phyloP scores from a whole-genome alignment of 2,888 invertebrate species.

The Synergus laeviventris region DNA sequence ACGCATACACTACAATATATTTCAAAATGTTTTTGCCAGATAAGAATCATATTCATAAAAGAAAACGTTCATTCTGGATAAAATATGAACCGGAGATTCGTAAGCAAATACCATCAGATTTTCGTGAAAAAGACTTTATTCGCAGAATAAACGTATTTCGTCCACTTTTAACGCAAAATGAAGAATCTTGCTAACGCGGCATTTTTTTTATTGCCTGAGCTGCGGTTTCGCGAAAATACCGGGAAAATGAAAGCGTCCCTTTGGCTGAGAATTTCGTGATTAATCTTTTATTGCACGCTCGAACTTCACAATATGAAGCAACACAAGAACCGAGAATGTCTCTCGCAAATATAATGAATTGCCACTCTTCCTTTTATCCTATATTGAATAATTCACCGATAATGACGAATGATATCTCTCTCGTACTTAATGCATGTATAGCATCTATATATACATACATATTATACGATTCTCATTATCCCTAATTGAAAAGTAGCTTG shows the following conservation, averaged over 20 bases:
- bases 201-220: conserved; percentile 17
- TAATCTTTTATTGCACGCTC: conserved; percentile 36
- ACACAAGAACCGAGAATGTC: conserved; percentile 29
- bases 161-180: conserved; percentile 31
- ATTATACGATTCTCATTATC: not conserved
- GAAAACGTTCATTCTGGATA: not conserved
- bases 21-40: not conserved
- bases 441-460: not conserved
- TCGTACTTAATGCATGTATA: not conserved
- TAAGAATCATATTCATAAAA: not conserved
- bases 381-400: conserved; percentile 11
- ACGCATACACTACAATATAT: too few species aligned
- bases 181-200: conserved; percentile 33
- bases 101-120: conserved; percentile 19
- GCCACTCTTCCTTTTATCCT: conserved; percentile 23
- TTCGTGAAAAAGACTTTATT: conserved; percentile 24
- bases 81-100: not conserved
- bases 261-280: conserved; percentile 36
- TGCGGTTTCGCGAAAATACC: conserved; percentile 36
- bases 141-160: conserved; percentile 20
- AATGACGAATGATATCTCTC: not conserved
- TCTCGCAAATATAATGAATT: conserved; percentile 38
- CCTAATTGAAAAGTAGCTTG: conserved; percentile 1
- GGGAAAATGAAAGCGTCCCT: conserved; percentile 32
- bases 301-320: conserved; percentile 34